phyloP scores from a whole-genome alignment of 2,113 vertebrate genomes.

The Petrocephalus microphthalmus region DNA sequence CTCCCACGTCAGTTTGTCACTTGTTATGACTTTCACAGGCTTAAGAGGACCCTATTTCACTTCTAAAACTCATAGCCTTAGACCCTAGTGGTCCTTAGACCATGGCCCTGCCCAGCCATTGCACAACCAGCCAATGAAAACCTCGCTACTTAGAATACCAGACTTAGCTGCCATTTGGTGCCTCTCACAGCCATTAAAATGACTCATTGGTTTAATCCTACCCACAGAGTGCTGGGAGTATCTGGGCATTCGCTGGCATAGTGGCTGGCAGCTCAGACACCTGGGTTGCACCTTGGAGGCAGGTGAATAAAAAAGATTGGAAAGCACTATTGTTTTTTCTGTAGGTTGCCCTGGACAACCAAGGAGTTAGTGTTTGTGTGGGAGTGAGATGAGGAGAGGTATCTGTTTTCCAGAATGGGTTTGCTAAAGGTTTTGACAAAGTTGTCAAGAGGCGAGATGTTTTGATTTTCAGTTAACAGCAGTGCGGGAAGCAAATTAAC shows the following conservation, averaged over 20 bases:
- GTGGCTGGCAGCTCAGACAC: background rate
- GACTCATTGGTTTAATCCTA: background rate
- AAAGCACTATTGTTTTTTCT: background rate
- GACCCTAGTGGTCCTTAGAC: background rate
- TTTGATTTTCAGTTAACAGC: background rate
- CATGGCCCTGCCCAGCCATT: background rate
- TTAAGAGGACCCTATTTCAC: background rate
- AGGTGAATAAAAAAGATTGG: background rate
- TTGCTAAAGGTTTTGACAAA: background rate
- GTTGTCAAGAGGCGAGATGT: background rate
- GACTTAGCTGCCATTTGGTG: background rate
- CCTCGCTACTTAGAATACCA: background rate
- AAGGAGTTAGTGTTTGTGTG: background rate
- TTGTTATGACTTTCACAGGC: background rate
- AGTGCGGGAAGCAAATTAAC: background rate
- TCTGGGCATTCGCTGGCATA: background rate
- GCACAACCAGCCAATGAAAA: background rate
- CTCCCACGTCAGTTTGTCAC: background rate
- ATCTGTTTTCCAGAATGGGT: background rate
- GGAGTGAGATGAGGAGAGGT: background rate
- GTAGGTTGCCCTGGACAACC: conserved; percentile 4
- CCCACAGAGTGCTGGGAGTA: background rate
- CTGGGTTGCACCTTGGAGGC: background rate
- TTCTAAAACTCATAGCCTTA: background rate
- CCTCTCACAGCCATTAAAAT: background rate